phyloP scores from a whole-genome alignment of 2,113 vertebrate genomes.

The Trichechus manatus region DNA sequence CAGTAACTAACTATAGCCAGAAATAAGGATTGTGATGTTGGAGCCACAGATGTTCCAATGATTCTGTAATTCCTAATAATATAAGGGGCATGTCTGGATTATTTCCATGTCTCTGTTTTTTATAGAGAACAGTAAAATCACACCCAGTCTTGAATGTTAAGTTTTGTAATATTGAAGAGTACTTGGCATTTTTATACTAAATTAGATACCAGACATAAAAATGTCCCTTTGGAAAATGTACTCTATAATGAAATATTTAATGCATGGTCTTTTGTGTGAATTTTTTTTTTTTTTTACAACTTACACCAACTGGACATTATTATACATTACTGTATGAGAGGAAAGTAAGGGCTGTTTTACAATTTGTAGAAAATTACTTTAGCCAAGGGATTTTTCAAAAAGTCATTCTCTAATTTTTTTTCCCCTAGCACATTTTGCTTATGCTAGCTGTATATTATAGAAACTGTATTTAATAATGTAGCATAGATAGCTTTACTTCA shows the following conservation, averaged over 20 bases:
- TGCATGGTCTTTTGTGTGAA: neutral
- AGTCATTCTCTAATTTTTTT: neutral
- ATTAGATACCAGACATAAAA: neutral
- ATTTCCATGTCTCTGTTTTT: neutral
- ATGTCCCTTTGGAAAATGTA: neutral
- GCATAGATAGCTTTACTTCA: neutral
- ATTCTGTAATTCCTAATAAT: neutral
- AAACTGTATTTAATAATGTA: neutral
- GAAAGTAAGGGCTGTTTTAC: neutral
- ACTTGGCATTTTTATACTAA: neutral
- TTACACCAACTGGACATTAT: neutral
- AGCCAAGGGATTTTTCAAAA: neutral
- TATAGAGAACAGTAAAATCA: neutral
- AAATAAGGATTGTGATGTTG: neutral
- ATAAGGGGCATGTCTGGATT: neutral
- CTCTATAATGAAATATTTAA: neutral
- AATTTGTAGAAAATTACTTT: neutral
- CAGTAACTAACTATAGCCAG: accelerated
- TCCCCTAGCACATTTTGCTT: neutral
- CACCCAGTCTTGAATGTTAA: neutral
- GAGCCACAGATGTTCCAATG: neutral
- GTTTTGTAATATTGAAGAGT: neutral
- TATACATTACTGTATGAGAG: neutral
- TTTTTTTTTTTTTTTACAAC: neutral
- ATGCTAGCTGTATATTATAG: neutral